Conservation (phyloP, 1,140 invertebrate genomes). For the Cydia fagiglandana region DNA sequence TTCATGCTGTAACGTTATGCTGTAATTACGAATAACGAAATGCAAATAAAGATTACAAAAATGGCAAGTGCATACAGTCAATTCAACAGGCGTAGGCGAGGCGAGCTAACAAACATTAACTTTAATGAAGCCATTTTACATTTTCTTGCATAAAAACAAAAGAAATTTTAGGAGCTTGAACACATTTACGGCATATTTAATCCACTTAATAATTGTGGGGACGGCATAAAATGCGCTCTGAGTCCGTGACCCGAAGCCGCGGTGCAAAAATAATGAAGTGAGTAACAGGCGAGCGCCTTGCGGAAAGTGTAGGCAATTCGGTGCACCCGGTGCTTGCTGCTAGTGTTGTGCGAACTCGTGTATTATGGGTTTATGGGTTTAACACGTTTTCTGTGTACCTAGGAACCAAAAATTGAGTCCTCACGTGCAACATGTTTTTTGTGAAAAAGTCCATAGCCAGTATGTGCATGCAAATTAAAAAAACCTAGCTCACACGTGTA, state of each 20-base stretch:
- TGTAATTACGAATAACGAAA: neutral
- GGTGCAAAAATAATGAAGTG: constrained; percentile 69
- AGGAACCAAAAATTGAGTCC: too few species aligned
- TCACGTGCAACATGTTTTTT: too few species aligned
- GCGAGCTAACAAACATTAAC: neutral
- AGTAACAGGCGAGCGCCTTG: constrained; percentile 53
- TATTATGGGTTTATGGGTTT: neutral
- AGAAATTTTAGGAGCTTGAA: constrained; percentile 39
- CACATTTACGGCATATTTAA: constrained; percentile 40
- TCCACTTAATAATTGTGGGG: constrained; percentile 38
- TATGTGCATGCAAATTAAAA: too few species aligned
- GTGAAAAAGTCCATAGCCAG: too few species aligned
- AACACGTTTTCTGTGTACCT: too few species aligned
- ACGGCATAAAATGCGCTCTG: constrained; percentile 39
- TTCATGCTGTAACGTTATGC: too few species aligned
- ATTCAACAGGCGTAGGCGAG: neutral
- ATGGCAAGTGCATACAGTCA: neutral
- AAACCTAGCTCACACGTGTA: too few species aligned
- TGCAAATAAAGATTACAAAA: neutral
- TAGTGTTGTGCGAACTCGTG: constrained; percentile 18
- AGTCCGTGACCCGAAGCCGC: constrained; percentile 47
- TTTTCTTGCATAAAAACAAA: constrained; percentile 28
- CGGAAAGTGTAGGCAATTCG: constrained; percentile 64
- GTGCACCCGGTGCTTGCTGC: constrained; percentile 53
- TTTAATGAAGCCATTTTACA: neutral